Evolutionary conservation across 2,113 vertebrate genomes (phyloP), one percentile per base, ranked within the genome.

Genomic region (Pelecanoides urinatrix): DNA sequence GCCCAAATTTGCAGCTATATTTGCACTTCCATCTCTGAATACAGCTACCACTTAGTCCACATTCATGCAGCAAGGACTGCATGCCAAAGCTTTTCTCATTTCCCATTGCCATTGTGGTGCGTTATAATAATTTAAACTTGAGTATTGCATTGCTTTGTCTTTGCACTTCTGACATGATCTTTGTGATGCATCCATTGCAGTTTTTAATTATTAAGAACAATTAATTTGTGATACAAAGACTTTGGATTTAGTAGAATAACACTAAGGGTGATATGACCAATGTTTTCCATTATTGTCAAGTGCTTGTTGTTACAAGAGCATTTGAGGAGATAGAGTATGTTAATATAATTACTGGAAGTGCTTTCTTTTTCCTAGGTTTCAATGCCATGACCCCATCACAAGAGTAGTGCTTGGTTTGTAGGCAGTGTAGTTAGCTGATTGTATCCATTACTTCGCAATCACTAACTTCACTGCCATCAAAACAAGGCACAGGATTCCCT

Each of bases 351-450:
- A 13, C 2, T 70, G 50, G 52, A 55, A 89, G 61, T 22, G 14
- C 26, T 84, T 85, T n/a, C 36, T 52, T 76, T 71, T 10, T 1
- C 86, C 14, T 79, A 97, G 97, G 82, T 71, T 20, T 42, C 93
- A 42, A 58, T 22, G 70, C 36, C 47, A 3, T 0, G 30, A 9
- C 18, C 23, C 62, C 84, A 14, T 16, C 42, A 36, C 61, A 71
- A n/a, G 70, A 68, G 88, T 53, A 93, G 98, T 98, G 92, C 98
- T 98, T 98, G 98, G 98, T 98, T 98, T 99, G 98, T 95, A 99
- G 99, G 99, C 99, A 99, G 99, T 99, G 99, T 98, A 97, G 98
- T 99, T 99, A 99, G 98, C 98, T 99, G 99, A 99, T 99, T 99
- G 99, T 98, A 77, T 62, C 66, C 40, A 6, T 5, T 8, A 13